A percentile compares a stretch with the other conserved stretches of the same genome.
These are phyloP conservation scores for Cetonia aurata DNA, from an alignment of 2,888 invertebrate species.

Conservation along the genomic window DNA sequence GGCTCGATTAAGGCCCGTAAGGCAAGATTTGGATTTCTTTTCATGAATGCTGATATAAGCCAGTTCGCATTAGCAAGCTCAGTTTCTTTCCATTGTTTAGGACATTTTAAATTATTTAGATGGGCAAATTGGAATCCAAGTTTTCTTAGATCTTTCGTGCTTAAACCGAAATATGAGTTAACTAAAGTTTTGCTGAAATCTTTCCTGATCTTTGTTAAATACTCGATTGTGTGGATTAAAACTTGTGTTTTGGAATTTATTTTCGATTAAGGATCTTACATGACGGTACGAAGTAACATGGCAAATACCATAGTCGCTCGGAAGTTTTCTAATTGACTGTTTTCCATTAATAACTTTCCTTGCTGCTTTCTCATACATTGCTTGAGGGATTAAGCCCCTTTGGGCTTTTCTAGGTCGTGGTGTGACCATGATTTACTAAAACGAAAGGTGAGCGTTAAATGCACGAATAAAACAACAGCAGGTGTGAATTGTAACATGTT, in stretches of 20 bases:
- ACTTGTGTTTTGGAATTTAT: not conserved
- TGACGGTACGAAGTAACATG: constrained; percentile 30
- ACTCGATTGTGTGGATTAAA: not conserved
- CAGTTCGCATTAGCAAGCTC: constrained; percentile 40
- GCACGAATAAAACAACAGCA: too few relatives aligned
- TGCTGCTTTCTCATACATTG: constrained; percentile 23
- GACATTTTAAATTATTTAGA: constrained; percentile 15
- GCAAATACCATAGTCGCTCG: constrained; percentile 35
- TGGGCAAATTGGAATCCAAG: constrained; percentile 38
- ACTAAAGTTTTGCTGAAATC: constrained; percentile 11
- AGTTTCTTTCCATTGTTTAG: constrained; percentile 30
- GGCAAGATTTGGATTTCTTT: too few relatives aligned
- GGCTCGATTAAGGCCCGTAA: too few relatives aligned
- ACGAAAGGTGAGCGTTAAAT: too few relatives aligned
- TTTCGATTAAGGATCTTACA: constrained; percentile 4
- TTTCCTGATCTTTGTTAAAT: too few relatives aligned
- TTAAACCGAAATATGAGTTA: constrained; percentile 42
- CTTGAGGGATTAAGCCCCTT: constrained; percentile 23
- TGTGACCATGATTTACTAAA: not conserved
- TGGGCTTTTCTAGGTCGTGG: constrained; percentile 25
- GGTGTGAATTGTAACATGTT: constrained; percentile 23
- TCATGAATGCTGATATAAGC: not conserved
- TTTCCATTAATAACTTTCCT: constrained; percentile 14
- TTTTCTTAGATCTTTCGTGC: constrained; percentile 43
- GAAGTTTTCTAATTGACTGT: constrained; percentile 31